Base-by-base conservation (phyloP, 2,113 vertebrate genomes). In the Arothron firmamentum region DNA sequence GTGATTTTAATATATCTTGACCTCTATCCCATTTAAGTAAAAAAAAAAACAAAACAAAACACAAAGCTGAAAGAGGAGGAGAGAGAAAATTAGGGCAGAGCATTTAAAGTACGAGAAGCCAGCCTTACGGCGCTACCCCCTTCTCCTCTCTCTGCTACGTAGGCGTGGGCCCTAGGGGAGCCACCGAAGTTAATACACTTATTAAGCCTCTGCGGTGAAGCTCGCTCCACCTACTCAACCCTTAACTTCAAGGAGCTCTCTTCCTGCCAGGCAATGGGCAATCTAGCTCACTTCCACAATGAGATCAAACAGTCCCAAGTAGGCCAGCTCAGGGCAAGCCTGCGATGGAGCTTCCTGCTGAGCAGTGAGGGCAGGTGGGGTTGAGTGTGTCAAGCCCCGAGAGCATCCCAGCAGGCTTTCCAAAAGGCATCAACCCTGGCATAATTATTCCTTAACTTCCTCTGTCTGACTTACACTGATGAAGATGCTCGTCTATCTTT, bases 201-300 rank as follows among this genome's bases (percentile, higher is more conserved):
- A 88, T 85, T 88, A 90, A 87, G 89, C 80, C 88, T 87, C 88
- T 83, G 82, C 71, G 83, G 76, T 75, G 80, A 86, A 84, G 80
- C 72, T 70, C 69, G 74, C 82, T 84, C 83, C 79, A 87, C 81
- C 86, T 85, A 77, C 69, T 48, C 78, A 83, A 72, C 81, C 80
- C 78, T 65, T 59, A 51, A 82, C 78, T 83, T 86, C 83, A 88
- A 87, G 84, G 80, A 79, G 73, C 80, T 78, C 76, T 77, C 77
- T 74, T 82, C 80, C 85, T 80, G 83, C 81, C 70, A 84, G 84
- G 75, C 84, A 70, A 74, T 49, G 38, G 70, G 71, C 71, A 50
- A 56, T 66, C 72, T 70, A 54, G 47, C 80, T 58, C 49, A 50
- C 78, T 77, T 84, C 78, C 75, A 88, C 87, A 85, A 83, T 83